phyloP scores from a whole-genome alignment of 2,888 invertebrate genomes.

The Lycophotia porphyrea region DNA sequence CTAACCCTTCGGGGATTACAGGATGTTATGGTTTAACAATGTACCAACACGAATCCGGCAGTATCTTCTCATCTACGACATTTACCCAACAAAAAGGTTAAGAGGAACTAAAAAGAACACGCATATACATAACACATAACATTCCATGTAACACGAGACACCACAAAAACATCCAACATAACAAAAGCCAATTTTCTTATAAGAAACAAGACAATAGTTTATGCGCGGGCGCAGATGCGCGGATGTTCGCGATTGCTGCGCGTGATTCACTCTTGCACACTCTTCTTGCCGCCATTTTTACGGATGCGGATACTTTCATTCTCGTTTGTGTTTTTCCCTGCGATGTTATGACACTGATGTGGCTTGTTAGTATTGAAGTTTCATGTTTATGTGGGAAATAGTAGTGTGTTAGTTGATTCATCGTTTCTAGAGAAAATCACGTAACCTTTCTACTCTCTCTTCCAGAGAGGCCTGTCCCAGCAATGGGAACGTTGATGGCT shows the following conservation, averaged over 20 bases:
- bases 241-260: conserved; percentile 70
- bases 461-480: neutral
- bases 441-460: neutral
- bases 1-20: neutral
- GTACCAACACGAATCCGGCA: conserved; percentile 8
- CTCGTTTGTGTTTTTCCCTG: conserved; percentile 61
- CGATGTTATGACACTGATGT: conserved; percentile 57
- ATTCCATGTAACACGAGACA: conserved; percentile 55
- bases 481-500: neutral
- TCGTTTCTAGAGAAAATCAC: conserved; percentile 4
- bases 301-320: conserved; percentile 71
- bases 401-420: conserved; percentile 44
- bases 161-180: conserved; percentile 54
- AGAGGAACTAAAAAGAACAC: conserved; percentile 41
- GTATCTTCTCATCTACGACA: conserved; percentile 6
- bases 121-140: conserved; percentile 40
- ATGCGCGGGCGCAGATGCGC: conserved; percentile 62
- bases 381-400: conserved; percentile 52
- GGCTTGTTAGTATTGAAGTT: conserved; percentile 44
- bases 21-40: neutral
- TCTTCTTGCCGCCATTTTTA: conserved; percentile 66
- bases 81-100: conserved; percentile 22
- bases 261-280: conserved; percentile 68
- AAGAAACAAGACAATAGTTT: conserved; percentile 65
- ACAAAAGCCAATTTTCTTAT: conserved; percentile 61